Conservation (phyloP, 2,888 invertebrate genomes). For the Thalpophila matura region DNA sequence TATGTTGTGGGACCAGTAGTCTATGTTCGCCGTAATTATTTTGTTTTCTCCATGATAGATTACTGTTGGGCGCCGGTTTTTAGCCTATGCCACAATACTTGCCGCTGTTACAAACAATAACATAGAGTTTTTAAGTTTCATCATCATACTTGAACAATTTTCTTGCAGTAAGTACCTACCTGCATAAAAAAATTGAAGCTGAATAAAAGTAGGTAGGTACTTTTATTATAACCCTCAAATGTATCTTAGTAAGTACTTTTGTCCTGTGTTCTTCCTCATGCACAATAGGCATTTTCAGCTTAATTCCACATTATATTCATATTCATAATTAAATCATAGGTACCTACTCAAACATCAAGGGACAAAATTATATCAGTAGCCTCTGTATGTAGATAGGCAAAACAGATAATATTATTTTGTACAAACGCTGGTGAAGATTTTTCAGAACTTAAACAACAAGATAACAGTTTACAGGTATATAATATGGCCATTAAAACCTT, state of each 20-base stretch:
- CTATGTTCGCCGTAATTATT: conserved; percentile 59
- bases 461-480: conserved; percentile 33
- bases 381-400: conserved; percentile 13
- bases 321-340: conserved; percentile 9
- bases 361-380: conserved; percentile 43
- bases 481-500: conserved; percentile 20
- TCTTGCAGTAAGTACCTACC: neutral
- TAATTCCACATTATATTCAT: conserved; percentile 5
- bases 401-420: conserved; percentile 37
- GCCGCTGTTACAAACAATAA: conserved; percentile 1
- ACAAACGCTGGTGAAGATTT: conserved; percentile 8
- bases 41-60: conserved; percentile 79
- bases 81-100: conserved; percentile 11
- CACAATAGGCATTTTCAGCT: neutral
- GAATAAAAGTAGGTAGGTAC: neutral
- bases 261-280: neutral
- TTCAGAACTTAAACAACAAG: conserved; percentile 6
- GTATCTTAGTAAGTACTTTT: neutral
- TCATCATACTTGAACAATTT: neutral
- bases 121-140: neutral
- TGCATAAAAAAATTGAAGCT: neutral
- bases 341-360: conserved; percentile 20
- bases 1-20: conserved; percentile 22
- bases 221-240: conserved; percentile 40
- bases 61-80: conserved; percentile 73